A percentile compares a stretch with the other conserved stretches of the same genome.
Evolutionary conservation across 2,797 vertebrate genomes (phyloP).

Genomic region (Pantherophis vulpinus): DNA sequence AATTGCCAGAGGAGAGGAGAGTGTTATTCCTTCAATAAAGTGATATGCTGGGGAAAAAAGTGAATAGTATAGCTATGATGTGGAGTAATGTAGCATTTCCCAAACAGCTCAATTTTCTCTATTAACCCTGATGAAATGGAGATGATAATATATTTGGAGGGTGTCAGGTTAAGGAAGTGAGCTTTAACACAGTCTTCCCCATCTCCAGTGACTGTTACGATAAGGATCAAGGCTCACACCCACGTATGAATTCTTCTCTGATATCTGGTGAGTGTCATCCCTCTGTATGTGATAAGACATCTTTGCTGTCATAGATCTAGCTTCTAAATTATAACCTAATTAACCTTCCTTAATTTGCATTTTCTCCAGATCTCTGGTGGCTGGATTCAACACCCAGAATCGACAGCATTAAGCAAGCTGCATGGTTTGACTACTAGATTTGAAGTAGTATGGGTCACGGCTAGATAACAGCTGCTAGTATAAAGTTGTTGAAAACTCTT

Average conservation of each 20-base stretch:
- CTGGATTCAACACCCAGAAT: neutral
- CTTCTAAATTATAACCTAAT: neutral
- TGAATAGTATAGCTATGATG: neutral
- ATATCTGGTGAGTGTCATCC: neutral
- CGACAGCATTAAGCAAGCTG: neutral
- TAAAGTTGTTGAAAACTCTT: neutral
- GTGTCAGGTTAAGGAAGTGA: neutral
- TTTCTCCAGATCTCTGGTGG: neutral
- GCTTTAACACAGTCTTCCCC: neutral
- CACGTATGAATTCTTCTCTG: neutral
- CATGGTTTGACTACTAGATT: neutral
- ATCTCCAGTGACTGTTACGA: neutral
- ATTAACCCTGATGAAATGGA: neutral
- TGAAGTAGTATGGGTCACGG: neutral
- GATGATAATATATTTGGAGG: neutral
- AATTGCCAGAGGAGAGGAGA: neutral
- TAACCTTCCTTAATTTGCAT: neutral
- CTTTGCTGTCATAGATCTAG: neutral
- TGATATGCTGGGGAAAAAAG: neutral
- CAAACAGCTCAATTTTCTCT: neutral
- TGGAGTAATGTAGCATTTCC: neutral
- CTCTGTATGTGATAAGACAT: neutral
- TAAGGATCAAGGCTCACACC: neutral
- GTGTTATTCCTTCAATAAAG: neutral
- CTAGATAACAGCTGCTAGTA: neutral